Percentiles rank a stretch among this genome's conserved stretches.
Conservation (phyloP, 2,113 vertebrate genomes). For the Noturus placidus region DNA sequence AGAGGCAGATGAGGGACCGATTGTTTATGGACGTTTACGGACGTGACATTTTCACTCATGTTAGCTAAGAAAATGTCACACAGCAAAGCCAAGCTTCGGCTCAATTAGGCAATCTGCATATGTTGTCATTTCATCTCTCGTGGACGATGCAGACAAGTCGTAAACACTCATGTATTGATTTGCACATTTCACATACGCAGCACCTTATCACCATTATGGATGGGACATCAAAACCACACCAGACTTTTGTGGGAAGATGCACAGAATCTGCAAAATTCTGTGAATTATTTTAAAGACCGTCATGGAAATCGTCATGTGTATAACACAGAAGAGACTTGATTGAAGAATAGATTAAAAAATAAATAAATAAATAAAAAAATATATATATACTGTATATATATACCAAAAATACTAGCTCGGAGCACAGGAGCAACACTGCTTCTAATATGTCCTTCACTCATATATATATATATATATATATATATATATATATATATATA, state of each 20-base stretch:
- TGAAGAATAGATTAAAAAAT: neutral
- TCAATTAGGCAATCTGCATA: neutral
- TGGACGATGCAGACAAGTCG: neutral
- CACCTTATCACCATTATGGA: neutral
- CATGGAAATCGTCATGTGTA: neutral
- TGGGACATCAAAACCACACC: neutral
- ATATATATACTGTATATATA: too few species aligned
- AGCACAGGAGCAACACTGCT: too few species aligned
- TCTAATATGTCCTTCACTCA: too few species aligned
- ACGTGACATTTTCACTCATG: neutral
- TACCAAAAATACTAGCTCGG: too few species aligned
- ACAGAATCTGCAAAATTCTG: neutral
- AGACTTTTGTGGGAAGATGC: neutral
- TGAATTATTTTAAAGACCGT: neutral
- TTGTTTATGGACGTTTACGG: neutral
- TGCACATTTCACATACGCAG: neutral
- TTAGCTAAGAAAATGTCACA: neutral
- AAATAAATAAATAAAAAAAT: too few species aligned
- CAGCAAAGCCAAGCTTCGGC: neutral
- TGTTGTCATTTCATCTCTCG: neutral
- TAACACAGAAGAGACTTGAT: neutral
- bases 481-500: too few species aligned
- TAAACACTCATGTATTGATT: neutral
- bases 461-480: too few species aligned
- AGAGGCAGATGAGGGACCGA: neutral